Conservation (phyloP, 2,888 invertebrate species). For the Cynaeus angustus region DNA sequence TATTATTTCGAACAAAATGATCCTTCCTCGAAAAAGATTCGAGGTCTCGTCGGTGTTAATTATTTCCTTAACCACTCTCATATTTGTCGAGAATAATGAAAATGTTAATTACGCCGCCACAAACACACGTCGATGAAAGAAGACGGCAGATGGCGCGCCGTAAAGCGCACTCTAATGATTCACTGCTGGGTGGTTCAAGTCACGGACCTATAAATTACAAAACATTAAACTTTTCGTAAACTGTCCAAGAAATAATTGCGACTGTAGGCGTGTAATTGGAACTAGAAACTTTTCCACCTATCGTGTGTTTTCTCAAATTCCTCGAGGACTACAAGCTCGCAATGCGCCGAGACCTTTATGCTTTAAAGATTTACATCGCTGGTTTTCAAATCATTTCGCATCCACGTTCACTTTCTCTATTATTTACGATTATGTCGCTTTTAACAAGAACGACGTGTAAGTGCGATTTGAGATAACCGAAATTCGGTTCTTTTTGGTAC, state of each 20-base stretch:
- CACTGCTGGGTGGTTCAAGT: slow-evolving; percentile 61
- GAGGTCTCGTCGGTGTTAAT: slow-evolving; percentile 15
- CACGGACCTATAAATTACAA: slow-evolving; percentile 67
- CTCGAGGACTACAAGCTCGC: slow-evolving; percentile 40
- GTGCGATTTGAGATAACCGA: slow-evolving; percentile 33
- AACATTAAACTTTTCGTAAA: slow-evolving; percentile 68
- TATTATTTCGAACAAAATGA: slow-evolving; percentile 31
- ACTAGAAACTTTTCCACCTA: slow-evolving; percentile 52
- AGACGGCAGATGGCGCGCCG: slow-evolving; percentile 49
- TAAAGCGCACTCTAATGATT: slow-evolving; percentile 64
- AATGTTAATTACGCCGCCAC: slow-evolving; percentile 38
- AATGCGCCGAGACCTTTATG: slow-evolving; percentile 22
- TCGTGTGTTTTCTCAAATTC: slow-evolving; percentile 44
- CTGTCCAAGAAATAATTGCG: slow-evolving; percentile 70
- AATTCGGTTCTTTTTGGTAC: not conserved
- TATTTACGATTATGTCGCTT: slow-evolving; percentile 34
- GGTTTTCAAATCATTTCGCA: slow-evolving; percentile 29
- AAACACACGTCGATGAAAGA: slow-evolving; percentile 30
- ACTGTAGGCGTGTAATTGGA: slow-evolving; percentile 69
- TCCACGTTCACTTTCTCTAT: slow-evolving; percentile 24
- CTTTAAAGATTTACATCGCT: slow-evolving; percentile 46
- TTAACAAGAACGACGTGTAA: slow-evolving; percentile 30
- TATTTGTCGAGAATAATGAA: slow-evolving; percentile 40
- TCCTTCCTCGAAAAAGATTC: slow-evolving; percentile 32
- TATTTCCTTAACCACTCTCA: slow-evolving; percentile 22